These are phyloP conservation scores for Drosophila rhopaloa DNA, from an alignment of 1,140 invertebrate genomes.

Conservation along the genomic window DNA sequence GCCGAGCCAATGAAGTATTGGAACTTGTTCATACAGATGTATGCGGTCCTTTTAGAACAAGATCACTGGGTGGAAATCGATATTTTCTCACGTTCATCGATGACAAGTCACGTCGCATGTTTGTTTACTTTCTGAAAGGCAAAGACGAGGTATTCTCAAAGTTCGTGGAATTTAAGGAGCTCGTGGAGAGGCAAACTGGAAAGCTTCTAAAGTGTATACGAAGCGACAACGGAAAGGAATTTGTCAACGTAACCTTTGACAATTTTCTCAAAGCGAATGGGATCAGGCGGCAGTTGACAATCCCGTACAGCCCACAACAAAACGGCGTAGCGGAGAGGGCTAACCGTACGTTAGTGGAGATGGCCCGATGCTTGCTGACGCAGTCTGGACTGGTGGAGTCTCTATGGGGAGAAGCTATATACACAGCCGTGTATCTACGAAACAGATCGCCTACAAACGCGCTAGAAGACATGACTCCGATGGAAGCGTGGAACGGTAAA, in stretches of 20 bases:
- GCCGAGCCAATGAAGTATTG: neutral
- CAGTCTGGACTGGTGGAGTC: too few species aligned
- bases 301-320: too few species aligned
- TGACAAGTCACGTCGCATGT: conserved; percentile 2
- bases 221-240: neutral
- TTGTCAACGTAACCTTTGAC: neutral
- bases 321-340: too few species aligned
- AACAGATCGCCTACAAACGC: neutral
- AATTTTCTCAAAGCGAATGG: conserved; percentile 1
- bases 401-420: too few species aligned
- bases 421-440: neutral
- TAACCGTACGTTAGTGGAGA: neutral
- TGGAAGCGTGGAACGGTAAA: neutral
- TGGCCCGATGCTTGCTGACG: too few species aligned
- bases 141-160: conserved; percentile 6
- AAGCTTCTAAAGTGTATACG: neutral
- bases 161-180: too few species aligned
- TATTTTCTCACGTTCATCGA: conserved; percentile 1
- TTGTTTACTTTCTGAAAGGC: conserved; percentile 3
- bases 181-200: too few species aligned
- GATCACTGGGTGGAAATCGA: neutral
- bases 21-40: neutral
- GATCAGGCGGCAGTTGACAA: conserved; percentile 4
- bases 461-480: neutral
- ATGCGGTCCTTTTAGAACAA: neutral